Evolutionary conservation across 1,140 invertebrate genomes (phyloP), one percentile per base, ranked within the genome.

Genomic region (Trachelipus rathkii): DNA sequence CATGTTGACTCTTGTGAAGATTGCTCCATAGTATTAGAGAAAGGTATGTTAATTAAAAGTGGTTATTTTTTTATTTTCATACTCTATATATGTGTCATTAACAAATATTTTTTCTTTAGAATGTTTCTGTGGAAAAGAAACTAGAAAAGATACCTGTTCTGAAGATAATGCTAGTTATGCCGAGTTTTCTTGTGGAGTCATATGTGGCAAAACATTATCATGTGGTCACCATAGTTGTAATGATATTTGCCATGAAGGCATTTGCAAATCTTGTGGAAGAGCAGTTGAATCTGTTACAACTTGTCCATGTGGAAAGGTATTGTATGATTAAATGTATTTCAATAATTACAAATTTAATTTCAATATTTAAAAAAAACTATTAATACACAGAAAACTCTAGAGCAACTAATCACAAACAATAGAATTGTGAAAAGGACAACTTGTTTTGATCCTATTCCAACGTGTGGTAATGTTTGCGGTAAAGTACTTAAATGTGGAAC

Each of bases 381-480:
- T 33, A 33, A 33, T 33, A 33, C 33, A 11, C 43, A 94, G 84
- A 92, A 89, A 8, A 82, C 84, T 2, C 81, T 89, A 15, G 66
- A 78, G 43, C 83, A 86, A 10, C 79, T 87, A 4, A 79, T 80
- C 60, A 66, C 79, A 45, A 43, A 72, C 9, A 78, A 83, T 45
- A 76, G 77, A 33, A 78, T 81, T 13, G 70, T 75, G 5, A 13
- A 75, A 70, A 46, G 89, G 78, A 88, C 85, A 50, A 89, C 87
- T 11, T 99, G 96, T 84, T 86, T 90, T 8, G 95, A 98, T 85
- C 89, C 92, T 0, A 89, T 98, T 81, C 94, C 95, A 0, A 89
- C 90, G 23, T 99, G 97, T 86, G 89, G 89, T 24, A 89, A 92
- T 76, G 84, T 85, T 23, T 99, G 96, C 85, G 88, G 87, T 4